Conservation (phyloP, 2,888 invertebrate species). For the Carabus problematicus region DNA sequence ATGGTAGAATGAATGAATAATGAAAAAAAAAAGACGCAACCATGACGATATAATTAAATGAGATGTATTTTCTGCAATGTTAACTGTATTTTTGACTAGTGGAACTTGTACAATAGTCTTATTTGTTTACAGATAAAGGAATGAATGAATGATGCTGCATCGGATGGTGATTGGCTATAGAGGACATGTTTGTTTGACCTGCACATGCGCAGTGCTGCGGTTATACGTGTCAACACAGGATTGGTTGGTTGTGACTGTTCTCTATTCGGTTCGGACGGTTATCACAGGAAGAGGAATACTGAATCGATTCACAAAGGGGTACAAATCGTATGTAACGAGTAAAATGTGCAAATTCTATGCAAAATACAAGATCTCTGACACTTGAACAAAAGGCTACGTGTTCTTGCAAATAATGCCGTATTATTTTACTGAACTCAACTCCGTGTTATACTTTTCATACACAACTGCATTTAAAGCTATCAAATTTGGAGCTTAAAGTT, state of each 20-base stretch:
- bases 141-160: constrained; percentile 39
- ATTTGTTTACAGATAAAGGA: constrained; percentile 44
- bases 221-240: constrained; percentile 1
- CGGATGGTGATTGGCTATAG: constrained; percentile 31
- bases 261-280: constrained; percentile 31
- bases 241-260: constrained; percentile 16
- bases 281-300: constrained; percentile 40
- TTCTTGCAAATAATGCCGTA: too few species aligned
- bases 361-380: constrained; percentile 22
- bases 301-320: constrained; percentile 1
- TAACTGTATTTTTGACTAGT: constrained; percentile 48
- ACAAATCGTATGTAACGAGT: constrained; percentile 13
- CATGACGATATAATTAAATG: constrained; percentile 21
- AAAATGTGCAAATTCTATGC: constrained; percentile 38
- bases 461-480: too few species aligned
- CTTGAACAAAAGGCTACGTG: not conserved
- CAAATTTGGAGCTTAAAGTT: too few species aligned
- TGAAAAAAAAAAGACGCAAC: constrained; percentile 21
- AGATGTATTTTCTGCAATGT: constrained; percentile 29
- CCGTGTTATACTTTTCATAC: too few species aligned
- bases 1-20: constrained; percentile 4
- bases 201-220: not conserved
- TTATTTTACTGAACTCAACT: too few species aligned
- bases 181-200: constrained; percentile 6
- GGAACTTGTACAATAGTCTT: constrained; percentile 51